Percentiles rank a stretch among this genome's conserved stretches.
Evolutionary conservation across 2,888 invertebrate genomes (phyloP).

Genomic region (Stictocephala bisonia): DNA sequence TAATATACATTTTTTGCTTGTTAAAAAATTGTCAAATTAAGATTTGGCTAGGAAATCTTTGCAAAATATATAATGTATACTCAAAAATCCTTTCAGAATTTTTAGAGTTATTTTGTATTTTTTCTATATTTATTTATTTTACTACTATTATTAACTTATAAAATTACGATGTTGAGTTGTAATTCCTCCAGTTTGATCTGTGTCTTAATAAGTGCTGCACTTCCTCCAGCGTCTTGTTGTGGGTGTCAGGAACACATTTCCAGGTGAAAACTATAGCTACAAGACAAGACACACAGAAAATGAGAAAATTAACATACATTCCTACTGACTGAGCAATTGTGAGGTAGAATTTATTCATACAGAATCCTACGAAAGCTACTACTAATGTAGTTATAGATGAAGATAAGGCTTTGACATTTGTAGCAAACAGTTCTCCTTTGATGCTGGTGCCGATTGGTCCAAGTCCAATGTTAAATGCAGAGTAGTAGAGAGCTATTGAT

Average conservation of each 20-base stretch:
- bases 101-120: no score
- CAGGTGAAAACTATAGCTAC: constrained; percentile 72
- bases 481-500: constrained; percentile 44
- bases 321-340: constrained; percentile 70
- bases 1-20: no score
- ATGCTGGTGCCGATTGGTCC: constrained; percentile 73
- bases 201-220: constrained; percentile 68
- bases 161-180: no score
- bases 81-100: no score
- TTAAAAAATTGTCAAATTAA: no score
- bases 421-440: constrained; percentile 74
- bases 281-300: constrained; percentile 71
- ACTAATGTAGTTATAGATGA: constrained; percentile 70
- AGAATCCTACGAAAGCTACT: constrained; percentile 69
- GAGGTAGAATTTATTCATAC: constrained; percentile 71
- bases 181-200: no score
- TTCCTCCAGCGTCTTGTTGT: constrained; percentile 75
- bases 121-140: no score
- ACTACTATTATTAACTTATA: no score
- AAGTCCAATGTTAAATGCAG: constrained; percentile 71
- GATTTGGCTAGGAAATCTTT: no score
- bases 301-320: constrained; percentile 74
- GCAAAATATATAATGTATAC: no score
- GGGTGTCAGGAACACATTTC: constrained; percentile 75
- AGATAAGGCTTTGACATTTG: constrained; percentile 72